Percentiles rank a stretch among this genome's conserved stretches.
These are phyloP conservation scores for Atrina japonica DNA, from an alignment of 2,888 invertebrate species.

Conservation along the genomic window DNA sequence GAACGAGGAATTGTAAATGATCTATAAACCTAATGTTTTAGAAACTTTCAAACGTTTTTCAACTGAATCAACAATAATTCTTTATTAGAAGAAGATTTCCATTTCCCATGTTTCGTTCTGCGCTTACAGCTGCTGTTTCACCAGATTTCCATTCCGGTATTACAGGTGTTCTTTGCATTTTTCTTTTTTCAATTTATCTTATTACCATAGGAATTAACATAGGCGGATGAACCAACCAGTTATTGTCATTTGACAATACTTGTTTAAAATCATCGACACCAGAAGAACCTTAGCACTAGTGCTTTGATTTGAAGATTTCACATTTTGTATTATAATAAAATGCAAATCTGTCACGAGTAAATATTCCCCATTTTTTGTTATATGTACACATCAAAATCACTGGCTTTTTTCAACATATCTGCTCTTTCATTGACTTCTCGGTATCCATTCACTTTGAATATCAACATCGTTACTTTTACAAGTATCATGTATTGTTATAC, in stretches of 20 bases:
- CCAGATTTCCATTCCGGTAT: constrained; percentile 19
- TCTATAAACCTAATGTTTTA: too few relatives aligned
- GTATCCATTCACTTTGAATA: constrained; percentile 8
- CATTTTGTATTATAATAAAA: not conserved
- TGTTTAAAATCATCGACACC: not conserved
- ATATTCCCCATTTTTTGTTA: not conserved
- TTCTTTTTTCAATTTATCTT: not conserved
- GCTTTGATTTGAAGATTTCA: constrained; percentile 1
- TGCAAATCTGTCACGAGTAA: not conserved
- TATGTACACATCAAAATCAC: not conserved
- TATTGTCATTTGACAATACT: not conserved
- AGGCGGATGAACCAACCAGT: not conserved
- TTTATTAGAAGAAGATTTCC: constrained; percentile 35
- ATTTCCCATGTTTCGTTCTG: too few relatives aligned
- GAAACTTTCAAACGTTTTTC: constrained; percentile 32
- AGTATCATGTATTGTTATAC: constrained; percentile 9
- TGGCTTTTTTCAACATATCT: not conserved
- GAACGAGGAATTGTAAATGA: too few relatives aligned
- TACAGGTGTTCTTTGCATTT: not conserved
- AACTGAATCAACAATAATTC: constrained; percentile 41
- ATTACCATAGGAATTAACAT: not conserved
- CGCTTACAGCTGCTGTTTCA: constrained; percentile 42
- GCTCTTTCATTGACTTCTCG: constrained; percentile 4
- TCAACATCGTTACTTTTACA: not conserved
- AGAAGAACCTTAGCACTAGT: not conserved